Evolutionary conservation across 2,797 vertebrate genomes (phyloP), one percentile per base, ranked within the genome.

Genomic region (Clarias pachynema): DNA sequence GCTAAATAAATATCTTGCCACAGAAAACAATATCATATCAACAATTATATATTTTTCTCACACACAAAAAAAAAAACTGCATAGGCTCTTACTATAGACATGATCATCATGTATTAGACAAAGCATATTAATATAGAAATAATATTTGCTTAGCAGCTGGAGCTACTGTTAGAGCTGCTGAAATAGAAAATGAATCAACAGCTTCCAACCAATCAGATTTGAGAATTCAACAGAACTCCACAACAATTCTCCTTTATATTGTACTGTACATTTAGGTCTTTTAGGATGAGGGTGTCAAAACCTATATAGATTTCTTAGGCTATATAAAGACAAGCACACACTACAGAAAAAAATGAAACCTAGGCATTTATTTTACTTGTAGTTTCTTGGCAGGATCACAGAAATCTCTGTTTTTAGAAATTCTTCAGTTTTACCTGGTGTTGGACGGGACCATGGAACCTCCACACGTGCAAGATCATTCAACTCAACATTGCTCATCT

Each of bases 401-500:
- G 18, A 56, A 73, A 22, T 20, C 60, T 75, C 3, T 53, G 40
- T 44, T 74, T 57, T 73, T 4, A 26, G 53, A 56, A n/a, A 40
- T 63, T 2, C 12, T 16, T 75, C 2, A 24, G 37, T 18, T 85
- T 86, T 89, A 98, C 98, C 78, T 0, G 92, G 20, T 0, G 94
- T 93, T 0, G 97, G 96, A 69, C 95, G 80, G 4, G 97, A 95
- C 97, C 97, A 98, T 0, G 91, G 92, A 89, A 97, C 82, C 2
- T 92, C 87, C 2, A 97, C 89, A 1, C 0, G 4, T 18, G 88
- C 79, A 22, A 99, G 93, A 79, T 99, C 97, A 26, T 65, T 87
- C 65, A 96, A 91, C 91, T 97, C 96, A 0, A 77, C 24, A 0
- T 84, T 0, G 0, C 95, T 95, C n/a, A n/a, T 12, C 0, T 79